Evolutionary conservation across 2,113 vertebrate species (phyloP).

Genomic region (Maccullochella peelii): DNA sequence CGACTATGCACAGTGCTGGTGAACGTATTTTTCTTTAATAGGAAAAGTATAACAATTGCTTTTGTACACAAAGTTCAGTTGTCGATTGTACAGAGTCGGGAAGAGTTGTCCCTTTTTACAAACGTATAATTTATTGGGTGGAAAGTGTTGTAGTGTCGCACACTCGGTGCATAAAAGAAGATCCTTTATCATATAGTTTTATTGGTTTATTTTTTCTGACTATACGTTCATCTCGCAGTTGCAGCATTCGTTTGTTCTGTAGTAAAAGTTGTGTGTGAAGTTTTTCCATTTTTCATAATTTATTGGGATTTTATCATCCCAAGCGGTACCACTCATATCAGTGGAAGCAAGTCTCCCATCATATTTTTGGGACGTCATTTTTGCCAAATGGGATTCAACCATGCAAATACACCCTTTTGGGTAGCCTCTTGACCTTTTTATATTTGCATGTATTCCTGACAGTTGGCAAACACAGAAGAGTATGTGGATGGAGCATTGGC

Average conservation of each 20-base stretch:
- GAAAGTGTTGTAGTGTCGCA: neutral
- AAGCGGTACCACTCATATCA: neutral
- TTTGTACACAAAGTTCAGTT: neutral
- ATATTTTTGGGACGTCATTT: neutral
- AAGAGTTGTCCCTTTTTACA: neutral
- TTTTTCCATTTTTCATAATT: neutral
- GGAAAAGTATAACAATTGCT: neutral
- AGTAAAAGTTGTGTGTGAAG: neutral
- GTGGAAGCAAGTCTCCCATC: neutral
- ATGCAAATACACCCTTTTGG: neutral
- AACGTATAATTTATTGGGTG: neutral
- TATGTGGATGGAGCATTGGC: slow-evolving; percentile 98
- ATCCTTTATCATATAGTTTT: neutral
- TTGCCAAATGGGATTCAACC: too few species aligned
- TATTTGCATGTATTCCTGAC: slow-evolving; percentile 9
- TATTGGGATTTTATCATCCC: neutral
- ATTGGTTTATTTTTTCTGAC: neutral
- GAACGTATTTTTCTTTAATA: neutral
- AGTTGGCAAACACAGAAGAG: slow-evolving; percentile 99
- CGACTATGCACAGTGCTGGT: neutral
- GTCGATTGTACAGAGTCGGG: neutral
- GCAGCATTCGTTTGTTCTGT: neutral
- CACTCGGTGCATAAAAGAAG: neutral
- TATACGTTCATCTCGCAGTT: neutral
- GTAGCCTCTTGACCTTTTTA: neutral